These are phyloP conservation scores for Morus bassanus DNA, from an alignment of 2,797 vertebrate genomes.

Conservation along the genomic window DNA sequence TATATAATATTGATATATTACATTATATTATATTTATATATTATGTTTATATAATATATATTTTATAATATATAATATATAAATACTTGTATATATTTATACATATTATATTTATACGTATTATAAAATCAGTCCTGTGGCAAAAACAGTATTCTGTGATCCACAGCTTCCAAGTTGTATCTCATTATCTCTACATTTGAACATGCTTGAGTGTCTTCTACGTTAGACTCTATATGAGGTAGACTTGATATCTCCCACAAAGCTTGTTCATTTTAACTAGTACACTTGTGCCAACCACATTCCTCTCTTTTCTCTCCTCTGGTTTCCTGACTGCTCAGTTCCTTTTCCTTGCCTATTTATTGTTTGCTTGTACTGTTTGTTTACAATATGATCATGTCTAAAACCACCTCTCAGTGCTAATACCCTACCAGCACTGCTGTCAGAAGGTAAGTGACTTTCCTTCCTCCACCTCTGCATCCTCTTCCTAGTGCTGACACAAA, in stretches of 20 bases:
- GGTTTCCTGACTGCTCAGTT: neutral
- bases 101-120: no score
- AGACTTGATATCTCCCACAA: neutral
- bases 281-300: neutral
- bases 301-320: neutral
- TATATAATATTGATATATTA: neutral
- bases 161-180: neutral
- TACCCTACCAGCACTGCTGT: neutral
- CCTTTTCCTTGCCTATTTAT: neutral
- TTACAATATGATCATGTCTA: neutral
- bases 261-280: neutral
- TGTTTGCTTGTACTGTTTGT: neutral
- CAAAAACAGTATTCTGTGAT: neutral
- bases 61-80: no score
- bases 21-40: no score
- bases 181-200: neutral
- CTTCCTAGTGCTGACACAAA: neutral
- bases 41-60: no score
- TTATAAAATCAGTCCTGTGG: neutral
- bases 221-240: neutral
- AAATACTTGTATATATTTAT: no score
- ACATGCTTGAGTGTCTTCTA: neutral
- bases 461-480: neutral
- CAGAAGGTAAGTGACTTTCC: neutral
- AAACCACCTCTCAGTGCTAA: neutral